Evolutionary conservation across 35 echinoderm and acorn worm species (phyloP).

Genomic region (Ophiothrix spiculata): DNA sequence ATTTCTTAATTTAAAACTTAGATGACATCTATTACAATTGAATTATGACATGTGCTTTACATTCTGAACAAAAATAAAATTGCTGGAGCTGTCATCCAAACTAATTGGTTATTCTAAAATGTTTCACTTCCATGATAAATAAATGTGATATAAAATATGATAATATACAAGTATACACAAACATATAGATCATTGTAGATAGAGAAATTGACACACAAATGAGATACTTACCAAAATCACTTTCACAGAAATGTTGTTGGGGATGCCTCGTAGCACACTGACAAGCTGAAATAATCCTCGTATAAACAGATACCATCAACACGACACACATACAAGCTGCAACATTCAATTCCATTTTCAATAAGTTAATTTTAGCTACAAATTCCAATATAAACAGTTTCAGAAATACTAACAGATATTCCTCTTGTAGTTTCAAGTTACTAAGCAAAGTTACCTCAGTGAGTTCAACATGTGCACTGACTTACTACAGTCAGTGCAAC

Average conservation of each 20-base stretch:
- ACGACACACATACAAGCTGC: slow-evolving; percentile 5
- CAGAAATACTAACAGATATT: not conserved
- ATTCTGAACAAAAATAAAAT: no score
- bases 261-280: slow-evolving; percentile 48
- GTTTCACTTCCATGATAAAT: no score
- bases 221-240: slow-evolving; percentile 50
- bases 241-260: slow-evolving; percentile 57
- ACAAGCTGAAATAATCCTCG: slow-evolving; percentile 26
- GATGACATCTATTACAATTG: no score
- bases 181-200: no score
- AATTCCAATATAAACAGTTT: not conserved
- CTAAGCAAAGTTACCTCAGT: not conserved
- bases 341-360: not conserved
- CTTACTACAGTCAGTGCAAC: not conserved
- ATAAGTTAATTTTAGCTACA: not conserved
- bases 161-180: no score
- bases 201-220: no score
- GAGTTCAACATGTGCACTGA: slow-evolving; percentile 11
- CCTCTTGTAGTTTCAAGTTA: not conserved
- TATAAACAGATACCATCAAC: slow-evolving; percentile 20
- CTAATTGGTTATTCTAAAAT: no score
- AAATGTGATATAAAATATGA: no score
- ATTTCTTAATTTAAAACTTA: no score
- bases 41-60: no score
- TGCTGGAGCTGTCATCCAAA: no score